phyloP scores from a whole-genome alignment of 2,113 vertebrate species.

The Okapia johnstoni region DNA sequence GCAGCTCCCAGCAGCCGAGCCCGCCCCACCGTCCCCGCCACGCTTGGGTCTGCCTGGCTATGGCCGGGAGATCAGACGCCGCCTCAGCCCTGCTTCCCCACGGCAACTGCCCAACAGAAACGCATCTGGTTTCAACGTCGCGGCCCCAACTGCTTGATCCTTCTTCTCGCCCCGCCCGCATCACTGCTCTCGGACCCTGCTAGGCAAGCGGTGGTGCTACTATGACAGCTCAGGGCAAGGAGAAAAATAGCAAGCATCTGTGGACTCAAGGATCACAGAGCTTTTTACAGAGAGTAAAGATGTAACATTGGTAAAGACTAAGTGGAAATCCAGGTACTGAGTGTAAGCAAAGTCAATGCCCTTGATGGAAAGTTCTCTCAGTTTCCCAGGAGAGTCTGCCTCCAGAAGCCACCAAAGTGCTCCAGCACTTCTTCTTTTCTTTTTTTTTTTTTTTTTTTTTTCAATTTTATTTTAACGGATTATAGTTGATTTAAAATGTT shows the following conservation, averaged over 20 bases:
- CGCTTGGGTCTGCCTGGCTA: fast-evolving
- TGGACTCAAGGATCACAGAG: not conserved
- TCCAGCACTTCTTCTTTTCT: not conserved
- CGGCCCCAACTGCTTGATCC: fast-evolving
- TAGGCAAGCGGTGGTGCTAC: fast-evolving
- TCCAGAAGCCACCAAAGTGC: not conserved
- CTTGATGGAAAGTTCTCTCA: not conserved
- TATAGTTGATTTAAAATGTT: not conserved
- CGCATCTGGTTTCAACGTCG: not conserved
- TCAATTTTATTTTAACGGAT: not conserved
- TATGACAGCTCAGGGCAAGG: not conserved
- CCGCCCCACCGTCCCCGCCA: fast-evolving
- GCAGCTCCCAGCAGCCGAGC: fast-evolving
- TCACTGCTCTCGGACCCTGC: fast-evolving
- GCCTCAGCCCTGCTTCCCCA: not conserved
- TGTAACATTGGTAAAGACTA: fast-evolving
- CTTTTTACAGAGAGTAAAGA: not conserved
- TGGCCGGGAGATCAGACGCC: not conserved
- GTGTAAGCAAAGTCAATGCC: not conserved
- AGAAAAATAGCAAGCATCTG: not conserved
- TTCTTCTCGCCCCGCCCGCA: fast-evolving
- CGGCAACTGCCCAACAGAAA: not conserved
- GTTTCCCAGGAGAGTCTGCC: not conserved
- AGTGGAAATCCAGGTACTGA: not conserved
- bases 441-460: not conserved